Conservation (phyloP, 2,797 vertebrate species). For the Vespertilio murinus region DNA sequence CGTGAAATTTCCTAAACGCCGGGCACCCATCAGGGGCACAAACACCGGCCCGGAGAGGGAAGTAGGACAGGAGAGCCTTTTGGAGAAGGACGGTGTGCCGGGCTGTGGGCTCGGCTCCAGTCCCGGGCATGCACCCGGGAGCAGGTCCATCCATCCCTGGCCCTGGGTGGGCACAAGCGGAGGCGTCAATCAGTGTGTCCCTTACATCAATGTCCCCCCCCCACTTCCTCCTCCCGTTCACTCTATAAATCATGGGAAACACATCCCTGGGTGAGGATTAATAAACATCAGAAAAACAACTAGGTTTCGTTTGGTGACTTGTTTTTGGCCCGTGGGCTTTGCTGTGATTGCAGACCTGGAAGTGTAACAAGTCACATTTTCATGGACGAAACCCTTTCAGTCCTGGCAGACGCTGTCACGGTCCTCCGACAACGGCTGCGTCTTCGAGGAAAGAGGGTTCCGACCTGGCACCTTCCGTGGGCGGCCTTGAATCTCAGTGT, state of each 20-base stretch:
- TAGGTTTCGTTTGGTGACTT: not conserved
- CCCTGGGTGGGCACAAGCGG: no score
- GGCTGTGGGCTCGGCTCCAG: no score
- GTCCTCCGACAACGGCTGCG: rapidly evolving
- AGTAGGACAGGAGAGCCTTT: not conserved
- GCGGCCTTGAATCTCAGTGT: not conserved
- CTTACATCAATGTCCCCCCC: no score
- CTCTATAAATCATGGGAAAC: no score
- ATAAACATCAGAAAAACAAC: no score
- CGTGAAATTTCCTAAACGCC: not conserved
- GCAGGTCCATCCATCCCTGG: no score
- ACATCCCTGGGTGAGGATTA: no score
- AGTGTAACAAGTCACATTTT: not conserved
- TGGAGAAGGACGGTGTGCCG: not conserved
- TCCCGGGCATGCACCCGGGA: no score
- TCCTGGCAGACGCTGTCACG: not conserved
- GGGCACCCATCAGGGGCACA: not conserved
- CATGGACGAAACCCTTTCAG: not conserved
- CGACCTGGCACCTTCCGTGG: not conserved
- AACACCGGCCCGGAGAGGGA: rapidly evolving
- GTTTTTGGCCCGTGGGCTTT: not conserved
- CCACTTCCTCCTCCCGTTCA: no score
- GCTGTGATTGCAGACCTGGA: no score
- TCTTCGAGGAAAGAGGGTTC: not conserved
- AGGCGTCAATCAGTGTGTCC: no score